Conservation (phyloP, 2,888 invertebrate genomes). For the Saturnia japonica region DNA sequence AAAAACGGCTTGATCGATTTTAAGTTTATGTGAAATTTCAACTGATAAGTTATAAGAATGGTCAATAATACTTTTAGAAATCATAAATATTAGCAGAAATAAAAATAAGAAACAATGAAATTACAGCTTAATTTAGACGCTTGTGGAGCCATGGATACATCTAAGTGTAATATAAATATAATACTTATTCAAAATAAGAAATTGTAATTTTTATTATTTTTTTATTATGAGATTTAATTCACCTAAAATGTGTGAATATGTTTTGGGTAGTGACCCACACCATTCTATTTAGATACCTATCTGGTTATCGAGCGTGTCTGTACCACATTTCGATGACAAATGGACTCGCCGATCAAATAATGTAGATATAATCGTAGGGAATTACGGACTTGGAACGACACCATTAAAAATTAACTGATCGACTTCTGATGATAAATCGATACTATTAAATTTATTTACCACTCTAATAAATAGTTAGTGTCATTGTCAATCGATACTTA, state of each 20-base stretch:
- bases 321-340: slow-evolving; percentile 56
- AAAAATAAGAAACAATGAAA: no score
- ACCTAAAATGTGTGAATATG: neutral
- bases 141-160: no score
- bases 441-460: slow-evolving; percentile 32
- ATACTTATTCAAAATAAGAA: no score
- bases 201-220: neutral
- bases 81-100: no score
- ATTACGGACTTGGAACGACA: slow-evolving; percentile 59
- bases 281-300: slow-evolving; percentile 8
- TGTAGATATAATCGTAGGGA: slow-evolving; percentile 64
- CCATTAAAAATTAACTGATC: slow-evolving; percentile 72
- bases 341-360: slow-evolving; percentile 43
- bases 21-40: no score
- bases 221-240: neutral
- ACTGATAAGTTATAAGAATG: no score
- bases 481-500: slow-evolving; percentile 13
- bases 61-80: no score
- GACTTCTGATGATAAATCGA: slow-evolving; percentile 72
- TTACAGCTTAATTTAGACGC: no score
- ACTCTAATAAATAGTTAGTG: slow-evolving; percentile 16
- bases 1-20: no score
- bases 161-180: no score
- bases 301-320: slow-evolving; percentile 33
- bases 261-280: neutral